Conservation (phyloP, 2,797 vertebrate species). For the Lindbergichthys nudifrons region DNA sequence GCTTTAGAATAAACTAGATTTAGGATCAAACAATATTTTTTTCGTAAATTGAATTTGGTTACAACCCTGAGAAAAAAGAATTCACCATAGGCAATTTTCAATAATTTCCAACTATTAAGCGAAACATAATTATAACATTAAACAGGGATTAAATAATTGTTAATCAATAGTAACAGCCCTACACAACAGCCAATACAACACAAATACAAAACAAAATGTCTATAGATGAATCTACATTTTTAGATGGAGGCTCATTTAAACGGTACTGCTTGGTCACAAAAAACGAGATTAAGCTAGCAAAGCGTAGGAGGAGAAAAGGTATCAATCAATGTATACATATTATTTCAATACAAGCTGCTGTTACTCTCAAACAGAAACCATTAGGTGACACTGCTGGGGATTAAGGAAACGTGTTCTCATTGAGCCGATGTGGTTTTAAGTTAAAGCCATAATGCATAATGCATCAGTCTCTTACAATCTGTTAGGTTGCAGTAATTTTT, state of each 20-base stretch:
- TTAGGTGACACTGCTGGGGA: neutral
- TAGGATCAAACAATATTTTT: too few species aligned
- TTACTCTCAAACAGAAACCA: neutral
- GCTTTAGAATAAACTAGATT: too few species aligned
- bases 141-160: neutral
- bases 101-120: too few species aligned
- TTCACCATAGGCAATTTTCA: too few species aligned
- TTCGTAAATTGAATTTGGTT: too few species aligned
- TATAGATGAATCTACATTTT: neutral
- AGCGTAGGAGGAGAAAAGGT: too few species aligned
- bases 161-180: neutral
- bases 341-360: neutral
- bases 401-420: neutral
- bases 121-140: neutral
- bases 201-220: neutral
- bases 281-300: too few species aligned
- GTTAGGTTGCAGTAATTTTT: slow-evolving; percentile 73
- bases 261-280: too few species aligned
- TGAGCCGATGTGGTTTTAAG: neutral
- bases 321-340: too few species aligned
- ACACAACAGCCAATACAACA: neutral
- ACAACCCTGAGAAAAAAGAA: neutral
- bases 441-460: rapidly evolving
- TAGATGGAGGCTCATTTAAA: too few species aligned
- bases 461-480: slow-evolving; percentile 63